Evolutionary conservation across 2,113 vertebrate species (phyloP).

Genomic region (Phylloscopus trochiloides): DNA sequence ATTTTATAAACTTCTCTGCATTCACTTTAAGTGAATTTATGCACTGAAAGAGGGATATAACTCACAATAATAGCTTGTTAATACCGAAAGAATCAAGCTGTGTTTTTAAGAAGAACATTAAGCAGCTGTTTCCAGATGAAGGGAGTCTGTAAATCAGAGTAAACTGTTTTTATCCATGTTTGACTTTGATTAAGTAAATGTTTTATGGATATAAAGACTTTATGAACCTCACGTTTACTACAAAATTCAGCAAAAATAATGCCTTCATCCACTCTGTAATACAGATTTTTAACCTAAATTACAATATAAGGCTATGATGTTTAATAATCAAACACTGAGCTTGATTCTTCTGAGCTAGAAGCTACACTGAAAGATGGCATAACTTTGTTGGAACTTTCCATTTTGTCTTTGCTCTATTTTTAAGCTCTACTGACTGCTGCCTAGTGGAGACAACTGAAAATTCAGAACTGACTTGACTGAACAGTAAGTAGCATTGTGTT

Average conservation of each 20-base stretch:
- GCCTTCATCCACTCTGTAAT: slow-evolving; percentile 9
- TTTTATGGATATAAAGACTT: slow-evolving; percentile 81
- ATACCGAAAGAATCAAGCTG: slow-evolving; percentile 87
- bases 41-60: slow-evolving; percentile 81
- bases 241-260: slow-evolving; percentile 52
- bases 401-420: not conserved
- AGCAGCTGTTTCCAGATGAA: slow-evolving; percentile 90
- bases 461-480: not conserved
- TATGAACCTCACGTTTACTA: slow-evolving; percentile 73
- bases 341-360: not conserved
- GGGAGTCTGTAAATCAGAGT: slow-evolving; percentile 89
- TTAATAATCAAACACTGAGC: slow-evolving; percentile 31
- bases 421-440: not conserved
- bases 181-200: slow-evolving; percentile 91
- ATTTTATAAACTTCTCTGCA: slow-evolving; percentile 79
- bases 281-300: not conserved
- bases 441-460: slow-evolving; percentile 15
- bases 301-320: not conserved
- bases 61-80: slow-evolving; percentile 94
- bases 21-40: slow-evolving; percentile 84
- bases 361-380: not conserved
- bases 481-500: not conserved
- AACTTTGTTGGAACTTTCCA: not conserved
- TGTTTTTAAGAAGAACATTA: slow-evolving; percentile 92
- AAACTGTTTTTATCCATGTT: slow-evolving; percentile 86